Conservation (phyloP, 30 jellyfish, hydroid and myxozoan genomes). For the Cassiopea xamachana region DNA sequence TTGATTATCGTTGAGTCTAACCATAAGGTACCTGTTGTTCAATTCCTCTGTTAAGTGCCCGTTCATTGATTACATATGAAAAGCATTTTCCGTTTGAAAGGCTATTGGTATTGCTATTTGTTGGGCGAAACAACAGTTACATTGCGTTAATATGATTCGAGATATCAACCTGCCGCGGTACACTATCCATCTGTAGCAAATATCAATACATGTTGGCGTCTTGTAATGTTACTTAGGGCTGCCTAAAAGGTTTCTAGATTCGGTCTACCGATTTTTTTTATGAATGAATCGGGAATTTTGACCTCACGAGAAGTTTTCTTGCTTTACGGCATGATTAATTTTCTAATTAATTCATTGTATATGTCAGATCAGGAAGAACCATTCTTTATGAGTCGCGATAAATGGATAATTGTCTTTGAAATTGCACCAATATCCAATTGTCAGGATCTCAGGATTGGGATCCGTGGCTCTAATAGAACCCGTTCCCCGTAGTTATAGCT, state of each 20-base stretch:
- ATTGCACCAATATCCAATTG: no score
- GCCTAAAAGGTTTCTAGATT: no score
- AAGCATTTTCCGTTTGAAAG: background rate
- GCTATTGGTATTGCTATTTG: background rate
- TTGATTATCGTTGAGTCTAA: background rate
- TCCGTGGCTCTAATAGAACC: no score
- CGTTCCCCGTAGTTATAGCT: no score
- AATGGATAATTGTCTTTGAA: no score
- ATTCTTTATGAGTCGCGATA: no score
- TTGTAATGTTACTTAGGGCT: no score
- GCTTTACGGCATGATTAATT: background rate
- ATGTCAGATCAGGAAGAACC: no score
- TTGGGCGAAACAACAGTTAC: background rate
- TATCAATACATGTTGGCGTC: no score
- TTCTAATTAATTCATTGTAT: background rate
- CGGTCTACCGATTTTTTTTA: background rate
- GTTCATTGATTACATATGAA: background rate
- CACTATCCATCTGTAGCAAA: background rate
- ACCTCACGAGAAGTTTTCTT: background rate
- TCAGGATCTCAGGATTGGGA: no score
- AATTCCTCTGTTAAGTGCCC: background rate
- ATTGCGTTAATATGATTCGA: background rate
- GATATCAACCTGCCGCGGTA: background rate
- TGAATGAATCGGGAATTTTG: background rate
- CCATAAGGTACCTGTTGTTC: slow-evolving; percentile 1